Base-by-base conservation (phyloP, 2,113 vertebrate genomes). In the Proterorhinus semilunaris region DNA sequence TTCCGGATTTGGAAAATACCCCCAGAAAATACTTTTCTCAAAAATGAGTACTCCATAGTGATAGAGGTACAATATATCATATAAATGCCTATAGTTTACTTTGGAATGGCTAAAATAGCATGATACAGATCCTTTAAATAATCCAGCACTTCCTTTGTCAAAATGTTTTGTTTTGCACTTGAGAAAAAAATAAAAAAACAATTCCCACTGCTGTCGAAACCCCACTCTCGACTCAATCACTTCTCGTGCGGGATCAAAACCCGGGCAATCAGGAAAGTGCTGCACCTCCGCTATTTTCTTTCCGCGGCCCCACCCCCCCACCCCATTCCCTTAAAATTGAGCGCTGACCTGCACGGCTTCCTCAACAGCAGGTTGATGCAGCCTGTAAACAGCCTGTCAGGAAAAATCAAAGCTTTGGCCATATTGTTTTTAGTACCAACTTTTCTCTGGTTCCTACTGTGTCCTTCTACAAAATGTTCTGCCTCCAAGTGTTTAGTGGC, bases 301-400 rank as follows among this genome's bases (percentile, higher is more conserved):
- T 66, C 58, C 15, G 4, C 57, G 49, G 12, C 21, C 42, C 65
- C 16, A 69, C 17, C 61, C 10, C 50, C 65, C 54, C 42, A 42
- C 66, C 58, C 17, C 3, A 36, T 36, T 36, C 27, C 1, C 27
- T 36, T 36, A 48, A 62, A 62, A 62, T 44, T 47, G 61, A 66
- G 54, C 53, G 13, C 54, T 55, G 63, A 5, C 45, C 27, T 6
- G 50, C 27, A 17, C 16, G 12, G 11, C 43, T 10, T 45, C 52
- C 44, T 16, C 57, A 67, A 75, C 71, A 77, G 59, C 54, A 68
- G 43, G 62, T 66, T 52, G 42, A 44, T 10, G 46, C 7, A 43
- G 27, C 69, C 46, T 58, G 53, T 69, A 63, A 72, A 50, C 74
- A 78, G 10, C 45, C 51, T 66, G 59, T 77, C 70, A 71, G 50